Evolutionary conservation across 2,113 vertebrate species (phyloP), one percentile per base, ranked within the genome.

Genomic region (Symphodus melops): DNA sequence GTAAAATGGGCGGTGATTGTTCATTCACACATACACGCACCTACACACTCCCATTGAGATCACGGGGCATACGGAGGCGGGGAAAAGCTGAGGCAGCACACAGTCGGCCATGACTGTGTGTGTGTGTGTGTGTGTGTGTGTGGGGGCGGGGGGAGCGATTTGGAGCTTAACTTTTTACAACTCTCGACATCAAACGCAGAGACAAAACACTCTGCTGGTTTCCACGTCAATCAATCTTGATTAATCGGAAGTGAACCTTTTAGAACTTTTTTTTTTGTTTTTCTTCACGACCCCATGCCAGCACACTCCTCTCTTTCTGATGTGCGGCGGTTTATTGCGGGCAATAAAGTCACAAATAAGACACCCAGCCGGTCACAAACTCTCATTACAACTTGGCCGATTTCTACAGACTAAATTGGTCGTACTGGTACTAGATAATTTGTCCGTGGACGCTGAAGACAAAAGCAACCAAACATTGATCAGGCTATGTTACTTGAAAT

Each of bases 1-100:
- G 90, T 89, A 86, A 88, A 89, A 84, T 74, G 75, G 92, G 82
- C 74, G 87, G 86, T 23, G 87, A 78, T 84, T 86, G 83, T 91
- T 91, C 90, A 89, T 90, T 88, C 86, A 86, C 44, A 44, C 46
- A 61, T 10, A 39, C 9, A 25, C 68, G 42, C 69, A 39, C 86
- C 69, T 23, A 56, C 19, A 42, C 25, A 25, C 25, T 25, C 25
- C 25, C 25, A 25, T 52, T 81, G 58, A 68, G 80, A 81, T 88
- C 85, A 68, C 81, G 84, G 80, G 89, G 79, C 72, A 72, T 62
- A 82, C 49, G 81, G 84, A 75, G 80, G 89, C 68, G 91, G 87
- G 63, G 58, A 59, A 57, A 13, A 37, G 64, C 70, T 62, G 89
- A 83, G 66, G 64, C 70, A 63, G 56, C 57, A 42, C 57, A 21